Base-by-base conservation (phyloP, 2,797 vertebrate species). In the Gobionotothen gibberifrons region DNA sequence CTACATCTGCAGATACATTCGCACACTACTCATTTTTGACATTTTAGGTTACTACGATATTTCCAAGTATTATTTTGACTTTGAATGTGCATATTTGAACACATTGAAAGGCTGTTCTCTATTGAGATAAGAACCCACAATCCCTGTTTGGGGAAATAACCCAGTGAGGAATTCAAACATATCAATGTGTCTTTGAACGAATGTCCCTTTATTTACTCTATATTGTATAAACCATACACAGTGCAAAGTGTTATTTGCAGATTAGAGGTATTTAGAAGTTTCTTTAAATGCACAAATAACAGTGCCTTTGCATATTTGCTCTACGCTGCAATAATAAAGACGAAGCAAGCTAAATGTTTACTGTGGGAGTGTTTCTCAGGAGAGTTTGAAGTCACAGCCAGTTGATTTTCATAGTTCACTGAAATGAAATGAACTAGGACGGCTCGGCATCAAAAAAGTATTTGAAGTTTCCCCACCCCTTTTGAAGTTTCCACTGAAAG, bases 311-410 rank as follows among this genome's bases (percentile, higher is more conserved):
- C 43, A 43, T 11, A 14, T 69, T 51, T 49, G 32, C 17, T 17
- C 42, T 3, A 13, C 29, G 17, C 21, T 7, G 43, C 32, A 17
- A 16, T 12, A 5, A 47, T 1, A 16, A 19, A n/a, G 67, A 49
- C 4, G 15, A 39, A 9, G 66, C 16, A 47, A 58, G 26, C 5
- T n/a, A 46, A 58, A 19, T 58, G 59, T 64, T 76, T 51, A 17
- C 43, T 60, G 55, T 48, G 14, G 6, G 29, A 29, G 13, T 29
- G 60, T 52, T 65, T 52, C 54, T 56, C 21, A 29, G 43, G 11
- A 32, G 44, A 46, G 59, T 58, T 26, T 63, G 46, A 64, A 46
- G 52, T 52, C 59, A 51, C 43, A 49, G 64, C 29, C 56, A 48
- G 22, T 44, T 29, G 16, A 19, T 46, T 48, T 55, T 54, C 29